Base-by-base conservation (phyloP, 92 coral and sea anemone species). In the Epizoanthus illoricatus region DNA sequence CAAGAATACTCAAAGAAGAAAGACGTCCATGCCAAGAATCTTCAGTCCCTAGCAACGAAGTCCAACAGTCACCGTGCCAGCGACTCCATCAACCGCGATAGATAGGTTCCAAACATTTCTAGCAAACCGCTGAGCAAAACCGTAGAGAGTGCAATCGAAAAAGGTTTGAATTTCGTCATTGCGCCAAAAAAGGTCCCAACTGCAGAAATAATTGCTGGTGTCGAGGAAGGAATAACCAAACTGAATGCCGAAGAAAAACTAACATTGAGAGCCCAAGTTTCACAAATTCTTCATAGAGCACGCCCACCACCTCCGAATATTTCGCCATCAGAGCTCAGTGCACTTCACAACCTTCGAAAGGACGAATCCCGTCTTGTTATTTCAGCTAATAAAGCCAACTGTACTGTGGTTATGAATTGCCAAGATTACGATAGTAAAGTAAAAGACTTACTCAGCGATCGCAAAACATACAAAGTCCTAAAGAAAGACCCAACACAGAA, bases 81-180 rank as follows among this genome's bases (percentile, higher is more conserved):
- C 13, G n/a, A 74, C 33, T 19, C 80, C 2, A 40, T 0, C 54
- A 40, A 40, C 54, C 55, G 59, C n/a, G 76, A 72, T 39, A 72
- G 24, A 17, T 72, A 64, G 80, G 80, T 49, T 16, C 18, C 52
- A 2, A 49, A 74, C 62, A 74, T 74, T 19, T 52, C 80, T 42
- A 47, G 40, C 28, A 74, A 74, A 16, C 39, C 62, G 58, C 10
- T 74, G 41, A 47, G 3, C 1, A n/a, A 6, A 5, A 7, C 16
- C 1, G 64, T 72, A 39, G 49, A 0, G 65, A 4, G 5, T 19
- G 76, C 43, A 2, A n/a, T 81, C 47, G 52, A 69, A 20, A 56
- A 69, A 39, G 79, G 85, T 10, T 21, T 43, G 9, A 81, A 24
- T 16, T 81, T 81, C 69, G 76, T 63, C 18, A 8, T 83, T 8